Evolutionary conservation across 2,113 vertebrate species (phyloP), one percentile per base, ranked within the genome.

Genomic region (Drymodes brunneopygia): DNA sequence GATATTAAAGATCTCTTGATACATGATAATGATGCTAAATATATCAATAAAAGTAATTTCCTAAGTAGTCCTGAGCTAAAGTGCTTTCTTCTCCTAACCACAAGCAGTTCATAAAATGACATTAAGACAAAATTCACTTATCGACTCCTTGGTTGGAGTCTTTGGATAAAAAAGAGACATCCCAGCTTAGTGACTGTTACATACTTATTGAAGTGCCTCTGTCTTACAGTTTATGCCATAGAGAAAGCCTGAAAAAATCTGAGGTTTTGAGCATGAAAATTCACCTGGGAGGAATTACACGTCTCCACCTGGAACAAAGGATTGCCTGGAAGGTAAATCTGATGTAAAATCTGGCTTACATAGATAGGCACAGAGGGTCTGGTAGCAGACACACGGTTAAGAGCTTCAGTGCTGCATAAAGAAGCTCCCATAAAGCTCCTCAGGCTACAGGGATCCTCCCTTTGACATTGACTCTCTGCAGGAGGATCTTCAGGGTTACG

Each of bases 1-100:
- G 7, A 77, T 70, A 56, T 29, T 85, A 51, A 90, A 73, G 36
- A 36, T 64, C 56, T 81, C 60, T 86, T 78, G 20, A 47, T 93
- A 77, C 58, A 36, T 45, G 20, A 5, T 80, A 94, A 93, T 90
- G 67, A 86, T 64, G 35, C 79, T 85, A 90, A 95, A 94, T 92
- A 83, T 82, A 80, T 94, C 89, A 95, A 88, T 91, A 86, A 72
- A 91, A 90, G 29, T 94, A 67, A 95, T 95, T 96, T 94, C 71
- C 74, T 77, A 91, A 95, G 79, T 91, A 93, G 31, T 71, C 60
- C 12, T 82, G 27, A 29, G 31, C 67, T 93, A 71, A 95, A 92
- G 62, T 94, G 87, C 90, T 90, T 82, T 88, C 74, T 95, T 86
- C 47, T 88, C 21, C 50, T 83, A 92, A 91, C 92, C 93, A 81